Percentiles rank a stretch among this genome's conserved stretches.
phyloP scores from a whole-genome alignment of 2,888 invertebrate species.

The Dendrolimus houi region DNA sequence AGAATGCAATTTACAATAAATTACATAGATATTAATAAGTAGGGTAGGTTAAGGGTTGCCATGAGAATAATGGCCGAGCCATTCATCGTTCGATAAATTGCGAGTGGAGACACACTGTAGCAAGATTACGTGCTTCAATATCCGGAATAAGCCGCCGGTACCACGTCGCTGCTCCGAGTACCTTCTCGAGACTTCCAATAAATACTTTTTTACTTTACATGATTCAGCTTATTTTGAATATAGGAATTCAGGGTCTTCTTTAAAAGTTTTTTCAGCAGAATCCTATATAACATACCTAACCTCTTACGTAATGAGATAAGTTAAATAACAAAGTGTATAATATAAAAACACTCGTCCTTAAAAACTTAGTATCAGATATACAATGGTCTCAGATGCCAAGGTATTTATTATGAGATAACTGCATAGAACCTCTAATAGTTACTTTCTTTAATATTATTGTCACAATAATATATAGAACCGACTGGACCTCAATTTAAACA shows the following conservation, averaged over 20 bases:
- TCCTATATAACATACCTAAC: no score
- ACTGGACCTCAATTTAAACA: no score
- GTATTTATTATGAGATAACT: no score
- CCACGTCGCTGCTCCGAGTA: neutral
- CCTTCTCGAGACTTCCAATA: neutral
- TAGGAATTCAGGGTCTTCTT: neutral
- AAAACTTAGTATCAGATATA: no score
- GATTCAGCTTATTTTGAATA: neutral
- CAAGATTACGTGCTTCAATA: slow-evolving; percentile 75
- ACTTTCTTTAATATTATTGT: no score
- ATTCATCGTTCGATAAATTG: slow-evolving; percentile 74
- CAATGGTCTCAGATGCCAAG: no score
- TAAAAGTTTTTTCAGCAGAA: neutral
- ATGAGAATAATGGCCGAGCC: slow-evolving; percentile 54
- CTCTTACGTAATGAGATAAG: no score
- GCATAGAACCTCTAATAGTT: no score
- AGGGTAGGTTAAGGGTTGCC: slow-evolving; percentile 66
- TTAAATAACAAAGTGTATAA: no score
- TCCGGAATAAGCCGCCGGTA: slow-evolving; percentile 52
- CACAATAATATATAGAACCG: no score
- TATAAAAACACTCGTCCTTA: no score
- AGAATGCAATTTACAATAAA: slow-evolving; percentile 76
- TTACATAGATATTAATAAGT: slow-evolving; percentile 75
- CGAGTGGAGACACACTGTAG: slow-evolving; percentile 66
- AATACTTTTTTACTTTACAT: neutral